Evolutionary conservation across 2,888 invertebrate genomes (phyloP).

Genomic region (Dusona sp.): DNA sequence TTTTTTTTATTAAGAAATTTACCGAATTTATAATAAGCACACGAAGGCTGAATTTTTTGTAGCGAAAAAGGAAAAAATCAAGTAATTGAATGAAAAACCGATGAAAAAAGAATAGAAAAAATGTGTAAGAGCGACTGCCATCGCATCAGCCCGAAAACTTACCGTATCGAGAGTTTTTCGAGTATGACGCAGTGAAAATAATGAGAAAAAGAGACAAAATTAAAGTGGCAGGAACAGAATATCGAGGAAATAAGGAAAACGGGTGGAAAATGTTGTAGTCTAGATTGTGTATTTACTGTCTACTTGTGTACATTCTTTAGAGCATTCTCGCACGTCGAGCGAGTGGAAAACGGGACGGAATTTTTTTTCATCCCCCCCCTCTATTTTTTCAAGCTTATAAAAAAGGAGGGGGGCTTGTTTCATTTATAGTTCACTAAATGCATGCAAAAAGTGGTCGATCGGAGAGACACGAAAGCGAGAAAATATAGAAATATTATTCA

Average conservation of each 20-base stretch:
- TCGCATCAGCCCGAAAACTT: slow-evolving; percentile 77
- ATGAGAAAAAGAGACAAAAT: not conserved
- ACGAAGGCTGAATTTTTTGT: slow-evolving; percentile 72
- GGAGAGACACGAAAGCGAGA: slow-evolving; percentile 67
- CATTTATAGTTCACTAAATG: slow-evolving; percentile 61
- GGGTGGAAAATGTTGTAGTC: slow-evolving; percentile 74
- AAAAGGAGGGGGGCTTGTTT: slow-evolving; percentile 51
- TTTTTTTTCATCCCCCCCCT: slow-evolving; percentile 33
- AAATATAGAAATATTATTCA: slow-evolving; percentile 76
- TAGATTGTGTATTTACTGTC: slow-evolving; percentile 78
- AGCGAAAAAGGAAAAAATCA: slow-evolving; percentile 15
- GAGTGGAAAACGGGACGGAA: slow-evolving; percentile 62
- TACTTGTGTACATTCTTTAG: slow-evolving; percentile 77
- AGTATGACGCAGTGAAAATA: slow-evolving; percentile 66
- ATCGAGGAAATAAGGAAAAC: slow-evolving; percentile 10
- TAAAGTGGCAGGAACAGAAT: slow-evolving; percentile 12
- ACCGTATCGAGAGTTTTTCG: slow-evolving; percentile 70
- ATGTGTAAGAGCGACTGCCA: slow-evolving; percentile 70
- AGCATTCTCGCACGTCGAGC: slow-evolving; percentile 76
- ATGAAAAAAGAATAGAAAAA: not conserved
- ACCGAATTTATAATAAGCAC: slow-evolving; percentile 74
- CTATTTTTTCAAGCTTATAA: not conserved
- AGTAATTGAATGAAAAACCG: not conserved
- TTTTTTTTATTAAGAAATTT: slow-evolving; percentile 59
- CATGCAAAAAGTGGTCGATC: slow-evolving; percentile 47